Evolutionary conservation across 1,140 invertebrate genomes (phyloP).

Genomic region (Brachionus asplanchnoidis): DNA sequence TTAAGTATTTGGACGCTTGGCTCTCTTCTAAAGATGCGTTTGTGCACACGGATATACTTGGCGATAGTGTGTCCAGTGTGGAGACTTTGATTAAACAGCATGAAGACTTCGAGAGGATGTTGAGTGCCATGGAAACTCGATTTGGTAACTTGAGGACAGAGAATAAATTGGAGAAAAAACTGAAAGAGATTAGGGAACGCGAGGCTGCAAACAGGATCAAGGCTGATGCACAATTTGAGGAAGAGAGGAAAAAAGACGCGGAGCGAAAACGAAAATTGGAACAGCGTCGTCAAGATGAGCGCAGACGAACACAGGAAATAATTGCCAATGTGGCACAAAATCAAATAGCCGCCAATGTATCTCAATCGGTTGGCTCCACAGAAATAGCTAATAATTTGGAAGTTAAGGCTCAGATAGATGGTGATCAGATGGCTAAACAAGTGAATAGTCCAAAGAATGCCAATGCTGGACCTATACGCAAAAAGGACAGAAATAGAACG

Average conservation of each 20-base stretch:
- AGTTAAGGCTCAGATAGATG: neutral
- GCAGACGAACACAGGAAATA: constrained; percentile 39
- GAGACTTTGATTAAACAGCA: constrained; percentile 32
- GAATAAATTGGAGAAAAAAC: constrained; percentile 19
- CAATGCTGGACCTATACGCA: neutral
- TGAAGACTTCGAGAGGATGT: constrained; percentile 31
- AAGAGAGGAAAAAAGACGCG: constrained; percentile 24
- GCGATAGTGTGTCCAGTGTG: constrained; percentile 32
- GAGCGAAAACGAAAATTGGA: constrained; percentile 40
- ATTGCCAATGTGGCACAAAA: neutral
- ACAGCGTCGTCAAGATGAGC: constrained; percentile 23
- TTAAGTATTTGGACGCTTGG: constrained; percentile 32
- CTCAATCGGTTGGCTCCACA: neutral
- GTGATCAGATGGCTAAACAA: neutral
- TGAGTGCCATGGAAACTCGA: neutral
- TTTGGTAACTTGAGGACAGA: constrained; percentile 2
- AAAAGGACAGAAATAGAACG: constrained; percentile 30
- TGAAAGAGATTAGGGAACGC: constrained; percentile 17
- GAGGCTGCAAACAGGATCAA: neutral
- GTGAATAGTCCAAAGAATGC: neutral
- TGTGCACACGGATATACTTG: constrained; percentile 19
- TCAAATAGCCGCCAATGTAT: constrained; percentile 18
- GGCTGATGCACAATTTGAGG: constrained; percentile 27
- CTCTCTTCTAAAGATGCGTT: constrained; percentile 30
- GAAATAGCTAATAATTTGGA: neutral